Evolutionary conservation across 2,888 invertebrate species (phyloP), one percentile per base, ranked within the genome.

Genomic region (Drosophila paramelanica): DNA sequence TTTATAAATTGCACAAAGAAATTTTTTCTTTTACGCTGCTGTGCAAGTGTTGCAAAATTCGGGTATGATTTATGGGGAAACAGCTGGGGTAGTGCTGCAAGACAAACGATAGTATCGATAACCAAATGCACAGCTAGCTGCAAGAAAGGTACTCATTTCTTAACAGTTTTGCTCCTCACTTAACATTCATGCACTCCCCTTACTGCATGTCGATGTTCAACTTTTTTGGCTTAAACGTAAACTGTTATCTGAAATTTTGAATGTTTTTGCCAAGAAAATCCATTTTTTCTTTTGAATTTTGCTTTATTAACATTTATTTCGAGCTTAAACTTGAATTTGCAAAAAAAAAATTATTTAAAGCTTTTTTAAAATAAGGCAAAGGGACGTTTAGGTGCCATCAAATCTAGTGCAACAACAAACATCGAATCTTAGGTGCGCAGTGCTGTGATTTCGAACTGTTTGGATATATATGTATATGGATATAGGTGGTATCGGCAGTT

Each of bases 1-100:
- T 79, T 74, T 68, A 57, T 74, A 68, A 78, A 77, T 70, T 77
- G 67, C 79, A 79, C 80, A 77, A 79, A 79, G 77, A 79, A 79
- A 79, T 77, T 79, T 78, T 78, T 76, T 76, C 76, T 73, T 76
- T 73, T 76, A 77, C 77, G 68, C 77, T 69, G 73, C 60, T 46
- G 55, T 58, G 66, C 53, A 69, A 77, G 76, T 77, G 77, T 77
- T 77, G 76, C 70, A 77, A 77, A 77, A 64, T 67, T 61, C 73
- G 68, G 53, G 31, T 45, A 23, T 46, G 23, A n/a, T 36, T 67
- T 25, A 14, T 42, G 47, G 33, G 36, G 43, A 74, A 76, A 77
- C 75, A 76, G 75, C 75, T 76, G 75, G 68, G 64, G 69, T 68
- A 61, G 68, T 45, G 68, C 76, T 72, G 51, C 67, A 68, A 42